Evolutionary conservation across 2,113 vertebrate species (phyloP).

Genomic region (Euleptes europaea): DNA sequence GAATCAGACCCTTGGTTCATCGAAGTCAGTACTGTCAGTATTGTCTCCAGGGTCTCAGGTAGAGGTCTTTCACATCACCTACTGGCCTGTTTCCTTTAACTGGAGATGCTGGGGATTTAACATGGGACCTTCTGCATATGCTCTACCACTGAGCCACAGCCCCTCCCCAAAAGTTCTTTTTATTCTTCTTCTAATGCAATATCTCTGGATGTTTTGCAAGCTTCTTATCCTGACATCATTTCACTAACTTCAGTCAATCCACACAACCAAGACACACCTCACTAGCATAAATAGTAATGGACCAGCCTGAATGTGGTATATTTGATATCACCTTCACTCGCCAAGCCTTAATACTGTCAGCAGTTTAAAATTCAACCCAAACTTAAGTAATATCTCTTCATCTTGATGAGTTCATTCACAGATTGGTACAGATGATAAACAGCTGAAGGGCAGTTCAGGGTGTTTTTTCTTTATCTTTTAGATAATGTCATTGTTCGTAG

Average conservation of each 20-base stretch:
- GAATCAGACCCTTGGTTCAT: no score
- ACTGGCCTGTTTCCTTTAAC: no score
- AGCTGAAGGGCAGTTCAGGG: slow-evolving; percentile 61
- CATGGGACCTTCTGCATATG: no score
- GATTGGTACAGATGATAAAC: slow-evolving; percentile 57
- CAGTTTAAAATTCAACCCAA: slow-evolving; percentile 37
- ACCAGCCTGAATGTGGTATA: not conserved
- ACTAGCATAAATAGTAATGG: not conserved
- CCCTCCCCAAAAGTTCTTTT: no score
- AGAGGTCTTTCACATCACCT: no score
- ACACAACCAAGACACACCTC: not conserved
- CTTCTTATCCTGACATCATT: not conserved
- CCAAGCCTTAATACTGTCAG: not conserved
- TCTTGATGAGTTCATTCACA: slow-evolving; percentile 63
- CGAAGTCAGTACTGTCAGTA: no score
- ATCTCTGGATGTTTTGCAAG: not conserved
- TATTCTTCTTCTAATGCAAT: slow-evolving; percentile 15
- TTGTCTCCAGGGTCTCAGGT: no score
- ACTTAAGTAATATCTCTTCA: slow-evolving; percentile 49
- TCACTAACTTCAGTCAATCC: not conserved
- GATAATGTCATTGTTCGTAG: slow-evolving; percentile 61
- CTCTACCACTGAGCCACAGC: no score
- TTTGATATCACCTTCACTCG: rapidly evolving
- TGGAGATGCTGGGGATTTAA: no score
- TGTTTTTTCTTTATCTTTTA: slow-evolving; percentile 36